phyloP scores from a whole-genome alignment of 2,113 vertebrate species.

The Microtus richardsoni region DNA sequence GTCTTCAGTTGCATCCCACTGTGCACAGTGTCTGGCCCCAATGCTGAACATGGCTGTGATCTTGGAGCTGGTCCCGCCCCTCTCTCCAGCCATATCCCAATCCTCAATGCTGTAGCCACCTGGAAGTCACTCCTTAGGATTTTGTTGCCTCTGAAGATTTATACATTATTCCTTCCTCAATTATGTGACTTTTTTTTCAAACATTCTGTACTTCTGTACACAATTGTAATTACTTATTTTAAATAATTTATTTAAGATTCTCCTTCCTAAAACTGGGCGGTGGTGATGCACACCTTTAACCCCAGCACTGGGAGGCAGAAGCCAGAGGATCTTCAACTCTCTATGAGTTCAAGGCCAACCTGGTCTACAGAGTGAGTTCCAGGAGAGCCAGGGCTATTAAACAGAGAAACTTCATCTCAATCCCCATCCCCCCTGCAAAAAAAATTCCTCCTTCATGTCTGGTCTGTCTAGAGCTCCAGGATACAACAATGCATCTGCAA shows the following conservation, averaged over 20 bases:
- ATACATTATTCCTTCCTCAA: not conserved
- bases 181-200: not conserved
- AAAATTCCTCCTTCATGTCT: not conserved
- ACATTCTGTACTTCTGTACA: not conserved
- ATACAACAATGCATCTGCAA: not conserved
- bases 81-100: not conserved
- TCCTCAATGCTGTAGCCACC: too few species aligned
- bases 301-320: not conserved
- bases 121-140: not conserved
- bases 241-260: not conserved
- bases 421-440: not conserved
- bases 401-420: not conserved
- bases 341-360: not conserved
- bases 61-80: too few species aligned
- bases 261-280: not conserved
- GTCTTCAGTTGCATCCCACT: not conserved
- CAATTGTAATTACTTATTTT: not conserved
- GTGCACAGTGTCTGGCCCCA: not conserved
- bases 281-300: not conserved
- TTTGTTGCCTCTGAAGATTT: not conserved
- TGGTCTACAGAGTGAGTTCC: not conserved
- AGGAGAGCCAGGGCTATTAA: not conserved
- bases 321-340: too few species aligned
- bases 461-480: not conserved
- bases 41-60: not conserved